These are phyloP conservation scores for Lagorchestes hirsutus DNA, from an alignment of 2,797 vertebrate species.

Conservation along the genomic window DNA sequence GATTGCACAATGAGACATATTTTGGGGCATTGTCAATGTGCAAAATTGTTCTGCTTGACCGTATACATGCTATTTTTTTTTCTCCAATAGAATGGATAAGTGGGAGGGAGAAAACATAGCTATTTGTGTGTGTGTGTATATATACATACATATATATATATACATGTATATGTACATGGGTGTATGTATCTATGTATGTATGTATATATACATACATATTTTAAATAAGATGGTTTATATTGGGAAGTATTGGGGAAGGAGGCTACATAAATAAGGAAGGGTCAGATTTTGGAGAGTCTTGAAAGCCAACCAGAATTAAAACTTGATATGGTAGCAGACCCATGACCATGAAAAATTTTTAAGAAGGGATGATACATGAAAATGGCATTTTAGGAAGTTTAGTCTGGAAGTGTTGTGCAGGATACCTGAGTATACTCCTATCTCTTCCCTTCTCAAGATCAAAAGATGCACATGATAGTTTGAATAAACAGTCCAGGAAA, in stretches of 20 bases:
- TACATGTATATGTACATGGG: too few relatives aligned
- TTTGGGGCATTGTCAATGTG: not conserved
- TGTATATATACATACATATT: too few relatives aligned
- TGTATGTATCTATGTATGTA: too few relatives aligned
- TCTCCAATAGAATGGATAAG: not conserved
- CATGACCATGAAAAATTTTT: not conserved
- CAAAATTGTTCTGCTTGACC: not conserved
- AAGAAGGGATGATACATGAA: not conserved
- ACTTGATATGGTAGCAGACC: not conserved
- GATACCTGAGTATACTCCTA: not conserved
- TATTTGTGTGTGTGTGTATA: not conserved
- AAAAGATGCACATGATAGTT: not conserved
- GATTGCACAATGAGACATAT: not conserved
- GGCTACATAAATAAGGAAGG: not conserved
- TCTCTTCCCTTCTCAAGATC: not conserved
- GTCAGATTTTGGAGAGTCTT: not conserved
- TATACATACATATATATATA: too few relatives aligned
- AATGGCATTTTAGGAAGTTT: not conserved
- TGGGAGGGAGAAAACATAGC: not conserved
- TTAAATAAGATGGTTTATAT: not conserved
- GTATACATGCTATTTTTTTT: not conserved
- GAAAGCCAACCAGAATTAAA: not conserved
- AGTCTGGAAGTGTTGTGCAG: not conserved
- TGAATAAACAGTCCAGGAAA: not conserved
- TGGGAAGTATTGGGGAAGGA: not conserved